Evolutionary conservation across 2,113 vertebrate genomes (phyloP), one percentile per base, ranked within the genome.

Genomic region (Nothocercus nigrocapillus): DNA sequence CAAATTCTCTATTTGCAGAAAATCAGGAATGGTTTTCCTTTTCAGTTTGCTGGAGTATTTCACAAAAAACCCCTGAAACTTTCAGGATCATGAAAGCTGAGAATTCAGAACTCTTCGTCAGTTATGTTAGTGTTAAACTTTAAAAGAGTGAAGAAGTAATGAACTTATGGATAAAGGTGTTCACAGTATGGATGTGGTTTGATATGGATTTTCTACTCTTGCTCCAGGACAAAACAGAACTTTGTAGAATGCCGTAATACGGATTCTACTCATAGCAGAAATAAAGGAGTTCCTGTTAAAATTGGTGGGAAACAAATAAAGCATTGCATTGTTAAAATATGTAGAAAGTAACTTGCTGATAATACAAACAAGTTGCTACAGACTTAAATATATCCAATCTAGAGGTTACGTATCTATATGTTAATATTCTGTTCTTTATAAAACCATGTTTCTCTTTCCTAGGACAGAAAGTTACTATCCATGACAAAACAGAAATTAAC

Each of bases 401-500:
- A 4, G n/a, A 82, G 47, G 28, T 67, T 82, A 4, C 1, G 0
- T 64, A 0, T 56, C 25, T 80, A 4, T 53, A 27, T 25, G 25
- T 72, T 85, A 76, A n/a, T 53, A 8, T 72, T 91, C 80, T 77
- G 19, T 9, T 72, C 6, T 89, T 76, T 64, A 59, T 19, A 72
- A 90, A 86, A 28, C 24, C 5, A 1, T 45, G 49, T 66, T 87
- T 51, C 92, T 90, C 47, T 95, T 75, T 97, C 98, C 96, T 89
- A 96, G 98, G 99, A 96, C 98, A 98, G 94, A 99, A 99, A 96
- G 97, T 99, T 86, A 99, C 99, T 75, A 99, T 99, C 95, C 98
- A 99, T 80, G 99, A 99, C 97, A 98, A 99, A 98, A 99, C 99
- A 27, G 99, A 99, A 97, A 98, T 99, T 96, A 99, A 99, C 96